Evolutionary conservation across 2,113 vertebrate genomes (phyloP).

Genomic region (Eleginops maclovinus): DNA sequence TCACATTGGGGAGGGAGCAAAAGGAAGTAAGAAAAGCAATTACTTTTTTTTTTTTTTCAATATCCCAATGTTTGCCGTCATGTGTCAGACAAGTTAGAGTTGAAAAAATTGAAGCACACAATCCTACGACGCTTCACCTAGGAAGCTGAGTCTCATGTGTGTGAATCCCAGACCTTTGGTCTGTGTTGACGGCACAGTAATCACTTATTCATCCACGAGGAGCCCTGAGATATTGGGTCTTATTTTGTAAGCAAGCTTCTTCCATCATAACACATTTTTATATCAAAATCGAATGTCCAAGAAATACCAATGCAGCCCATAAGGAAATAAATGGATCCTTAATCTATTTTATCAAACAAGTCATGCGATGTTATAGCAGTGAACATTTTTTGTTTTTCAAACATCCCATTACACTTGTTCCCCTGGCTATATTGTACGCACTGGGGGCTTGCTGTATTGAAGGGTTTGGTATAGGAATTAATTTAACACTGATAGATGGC

Average conservation of each 20-base stretch:
- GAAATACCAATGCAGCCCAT: conserved; percentile 1
- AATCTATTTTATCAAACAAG: conserved; percentile 41
- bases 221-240: conserved; percentile 9
- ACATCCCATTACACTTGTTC: conserved; percentile 43
- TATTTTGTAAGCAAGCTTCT: conserved; percentile 6
- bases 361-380: conserved; percentile 18
- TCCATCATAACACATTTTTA: conserved; percentile 8
- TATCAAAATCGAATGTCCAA: conserved; percentile 11
- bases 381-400: conserved; percentile 57
- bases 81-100: conserved; percentile 53
- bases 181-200: conserved; percentile 36
- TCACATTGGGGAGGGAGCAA: conserved; percentile 17
- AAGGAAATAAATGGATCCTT: conserved; percentile 16
- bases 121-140: conserved; percentile 20
- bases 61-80: conserved; percentile 39
- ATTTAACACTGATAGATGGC: conserved; percentile 65
- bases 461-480: conserved; percentile 56
- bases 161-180: conserved; percentile 54
- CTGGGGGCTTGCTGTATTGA: conserved; percentile 31
- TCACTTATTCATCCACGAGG: conserved; percentile 35
- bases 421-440: conserved; percentile 26
- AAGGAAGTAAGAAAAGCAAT: conserved; percentile 57
- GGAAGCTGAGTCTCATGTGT: conserved; percentile 29
- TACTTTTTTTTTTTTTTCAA: conserved; percentile 39
- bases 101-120: conserved; percentile 32